phyloP scores from a whole-genome alignment of 30 jellyfish, hydroid and myxozoan species.

The Hydractinia symbiolongicarpus region DNA sequence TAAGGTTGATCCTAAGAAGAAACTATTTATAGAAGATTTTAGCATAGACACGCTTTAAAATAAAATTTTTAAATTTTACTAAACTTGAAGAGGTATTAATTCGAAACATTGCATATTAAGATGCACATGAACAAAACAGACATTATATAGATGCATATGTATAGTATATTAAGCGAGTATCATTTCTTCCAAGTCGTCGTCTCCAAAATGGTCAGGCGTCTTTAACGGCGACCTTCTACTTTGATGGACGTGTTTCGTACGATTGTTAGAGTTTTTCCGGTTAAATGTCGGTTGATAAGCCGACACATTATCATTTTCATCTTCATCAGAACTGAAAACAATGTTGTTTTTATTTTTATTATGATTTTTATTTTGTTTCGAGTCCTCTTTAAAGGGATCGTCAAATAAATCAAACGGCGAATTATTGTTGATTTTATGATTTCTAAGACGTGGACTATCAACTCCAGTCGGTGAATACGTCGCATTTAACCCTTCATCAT shows the following conservation, averaged over 20 bases:
- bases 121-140: no score
- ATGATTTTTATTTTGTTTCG: background rate
- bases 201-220: slow-evolving; percentile 1
- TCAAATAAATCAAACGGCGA: slow-evolving; percentile 21
- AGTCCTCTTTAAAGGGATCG: slow-evolving; percentile 18
- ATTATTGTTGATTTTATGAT: background rate
- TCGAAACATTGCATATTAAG: no score
- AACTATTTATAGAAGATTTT: no score
- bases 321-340: slow-evolving; percentile 19
- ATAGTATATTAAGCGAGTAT: slow-evolving; percentile 26
- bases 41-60: no score
- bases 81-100: no score
- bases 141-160: no score
- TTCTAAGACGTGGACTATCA: background rate
- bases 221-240: background rate
- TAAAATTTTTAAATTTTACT: no score
- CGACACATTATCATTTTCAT: background rate
- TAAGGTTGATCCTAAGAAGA: no score
- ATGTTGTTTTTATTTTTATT: background rate
- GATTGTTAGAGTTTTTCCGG: background rate
- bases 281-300: background rate
- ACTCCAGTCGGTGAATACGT: slow-evolving; percentile 9
- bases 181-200: slow-evolving; percentile 56
- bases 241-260: background rate
- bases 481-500: background rate